Evolutionary conservation across 2,797 vertebrate species (phyloP), one percentile per base, ranked within the genome.

Genomic region (Nyctibius grandis): DNA sequence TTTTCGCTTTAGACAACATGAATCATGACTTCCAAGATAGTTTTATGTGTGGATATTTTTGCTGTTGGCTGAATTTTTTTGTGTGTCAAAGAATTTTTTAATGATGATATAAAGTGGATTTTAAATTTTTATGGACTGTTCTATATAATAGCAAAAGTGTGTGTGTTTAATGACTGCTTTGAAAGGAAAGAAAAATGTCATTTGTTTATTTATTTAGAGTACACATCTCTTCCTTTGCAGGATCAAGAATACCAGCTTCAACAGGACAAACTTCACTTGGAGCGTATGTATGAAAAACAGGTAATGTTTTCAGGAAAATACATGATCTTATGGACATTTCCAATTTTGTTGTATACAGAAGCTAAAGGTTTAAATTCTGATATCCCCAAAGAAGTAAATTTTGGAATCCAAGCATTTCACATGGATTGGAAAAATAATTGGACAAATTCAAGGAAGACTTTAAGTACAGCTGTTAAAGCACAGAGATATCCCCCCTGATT

Each of bases 221-320:
- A 28, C 60, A 42, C 65, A 33, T 42, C 64, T 86, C 95, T 91
- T 91, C 53, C 64, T 93, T 97, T 94, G 86, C 96, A 99, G 99
- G 99, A 99, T 89, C 98, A 98, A 89, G 99, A 99, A 85, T 95
- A 96, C 75, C 98, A 97, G 73, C 97, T 98, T 96, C 98, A 99
- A 82, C 98, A 98, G 95, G 98, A 99, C 72, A 99, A 97, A 96
- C 97, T 98, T 68, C 96, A 98, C 63, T 91, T 98, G 94, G 98
- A 99, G 84, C 93, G 72, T 92, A 94, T 45, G 64, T 98, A 96
- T 96, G 99, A 99, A 88, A 99, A 98, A 95, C 98, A 99, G 99
- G 99, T 99, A 98, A 93, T 28, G 12, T 59, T 89, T 73, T 29
- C 25, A 93, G 83, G 48, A 48, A 65, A 85, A 83, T 11, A 28